phyloP scores from a whole-genome alignment of 2,113 vertebrate species.

The Alligator mississippiensis region DNA sequence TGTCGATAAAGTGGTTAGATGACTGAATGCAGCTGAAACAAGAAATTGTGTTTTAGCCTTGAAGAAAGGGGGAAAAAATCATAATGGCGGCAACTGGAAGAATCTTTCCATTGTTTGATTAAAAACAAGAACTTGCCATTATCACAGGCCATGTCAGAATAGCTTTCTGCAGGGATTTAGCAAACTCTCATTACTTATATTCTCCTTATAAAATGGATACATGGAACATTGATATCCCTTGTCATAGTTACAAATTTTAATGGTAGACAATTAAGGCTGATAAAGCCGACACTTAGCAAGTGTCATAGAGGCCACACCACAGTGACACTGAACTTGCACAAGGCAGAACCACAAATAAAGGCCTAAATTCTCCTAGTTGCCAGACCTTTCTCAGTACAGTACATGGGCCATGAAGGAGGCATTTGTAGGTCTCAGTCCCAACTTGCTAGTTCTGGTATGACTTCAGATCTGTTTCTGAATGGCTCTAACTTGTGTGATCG shows the following conservation, averaged over 20 bases:
- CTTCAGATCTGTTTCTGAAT: background rate
- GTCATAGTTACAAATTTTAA: background rate
- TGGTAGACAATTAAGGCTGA: background rate
- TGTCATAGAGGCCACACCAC: accelerated
- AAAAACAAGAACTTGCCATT: background rate
- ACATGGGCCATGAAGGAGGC: background rate
- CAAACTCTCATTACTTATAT: background rate
- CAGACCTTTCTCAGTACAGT: background rate
- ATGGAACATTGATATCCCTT: background rate
- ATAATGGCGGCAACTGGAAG: background rate
- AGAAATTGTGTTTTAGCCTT: slow-evolving; percentile 4
- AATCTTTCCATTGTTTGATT: background rate
- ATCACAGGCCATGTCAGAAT: background rate
- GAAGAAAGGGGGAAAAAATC: background rate
- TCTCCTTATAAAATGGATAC: background rate
- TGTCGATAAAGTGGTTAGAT: background rate
- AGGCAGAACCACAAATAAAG: background rate
- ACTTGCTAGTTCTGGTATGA: background rate
- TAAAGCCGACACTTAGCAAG: background rate
- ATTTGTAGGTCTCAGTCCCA: background rate
- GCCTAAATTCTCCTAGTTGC: background rate
- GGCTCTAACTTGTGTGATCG: background rate
- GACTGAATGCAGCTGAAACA: background rate
- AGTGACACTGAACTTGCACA: accelerated
- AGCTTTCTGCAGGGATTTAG: background rate